Conservation (phyloP, 2,888 invertebrate genomes). For the Disparrhopalites patrizii region DNA sequence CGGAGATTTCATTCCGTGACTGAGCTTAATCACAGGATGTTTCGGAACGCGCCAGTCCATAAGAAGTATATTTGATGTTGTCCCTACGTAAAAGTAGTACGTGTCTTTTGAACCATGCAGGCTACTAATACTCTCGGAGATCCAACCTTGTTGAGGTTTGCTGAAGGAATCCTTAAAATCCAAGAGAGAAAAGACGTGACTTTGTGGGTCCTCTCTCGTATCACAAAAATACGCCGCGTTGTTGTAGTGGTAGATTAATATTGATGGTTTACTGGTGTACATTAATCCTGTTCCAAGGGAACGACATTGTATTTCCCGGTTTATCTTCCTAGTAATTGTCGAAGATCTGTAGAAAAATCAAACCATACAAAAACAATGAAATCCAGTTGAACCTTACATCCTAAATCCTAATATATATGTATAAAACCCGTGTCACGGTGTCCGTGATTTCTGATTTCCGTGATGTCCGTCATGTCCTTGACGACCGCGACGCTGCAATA, state of each 20-base stretch:
- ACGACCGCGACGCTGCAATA: too few relatives aligned
- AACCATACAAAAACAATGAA: too few relatives aligned
- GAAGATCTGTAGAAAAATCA: too few relatives aligned
- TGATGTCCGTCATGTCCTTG: too few relatives aligned
- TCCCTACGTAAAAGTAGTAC: slow-evolving; percentile 44
- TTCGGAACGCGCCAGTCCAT: slow-evolving; percentile 44
- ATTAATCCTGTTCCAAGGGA: slow-evolving; percentile 33
- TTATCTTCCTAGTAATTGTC: too few relatives aligned
- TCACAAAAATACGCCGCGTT: slow-evolving; percentile 36
- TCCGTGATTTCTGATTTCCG: too few relatives aligned
- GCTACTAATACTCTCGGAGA: slow-evolving; percentile 37
- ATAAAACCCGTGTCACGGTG: too few relatives aligned
- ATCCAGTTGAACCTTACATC: too few relatives aligned
- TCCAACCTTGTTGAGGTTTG: slow-evolving; percentile 34
- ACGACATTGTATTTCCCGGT: too few relatives aligned
- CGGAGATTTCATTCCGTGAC: slow-evolving; percentile 42
- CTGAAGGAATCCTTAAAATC: slow-evolving; percentile 26
- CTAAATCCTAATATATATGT: too few relatives aligned
- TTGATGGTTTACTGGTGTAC: slow-evolving; percentile 13
- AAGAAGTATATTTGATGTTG: slow-evolving; percentile 35
- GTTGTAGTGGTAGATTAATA: slow-evolving; percentile 35
- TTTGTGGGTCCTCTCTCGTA: slow-evolving; percentile 20
- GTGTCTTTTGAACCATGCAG: slow-evolving; percentile 30
- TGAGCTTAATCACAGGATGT: slow-evolving; percentile 40
- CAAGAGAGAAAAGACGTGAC: slow-evolving; percentile 22